These are phyloP conservation scores for Gnatocerus cornutus DNA, from an alignment of 2,888 invertebrate genomes.

Conservation along the genomic window DNA sequence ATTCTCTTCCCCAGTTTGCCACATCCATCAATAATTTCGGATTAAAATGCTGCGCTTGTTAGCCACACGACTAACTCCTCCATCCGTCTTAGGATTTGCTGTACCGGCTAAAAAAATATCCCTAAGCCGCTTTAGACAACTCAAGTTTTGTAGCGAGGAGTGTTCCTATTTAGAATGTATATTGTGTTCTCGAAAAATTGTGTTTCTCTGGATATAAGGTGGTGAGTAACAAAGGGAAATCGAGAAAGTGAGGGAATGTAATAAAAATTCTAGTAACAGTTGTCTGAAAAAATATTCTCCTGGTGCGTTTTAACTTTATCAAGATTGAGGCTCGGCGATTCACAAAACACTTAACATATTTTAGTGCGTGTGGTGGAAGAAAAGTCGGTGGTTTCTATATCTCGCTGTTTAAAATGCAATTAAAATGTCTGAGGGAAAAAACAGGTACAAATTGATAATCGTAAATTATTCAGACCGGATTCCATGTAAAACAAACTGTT, in stretches of 20 bases:
- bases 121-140: conserved; percentile 26
- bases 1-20: neutral
- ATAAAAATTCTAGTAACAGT: conserved; percentile 37
- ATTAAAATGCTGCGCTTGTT: conserved; percentile 27
- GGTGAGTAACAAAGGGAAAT: conserved; percentile 16
- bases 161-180: conserved; percentile 25
- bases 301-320: conserved; percentile 27
- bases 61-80: conserved; percentile 14
- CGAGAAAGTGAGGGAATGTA: conserved; percentile 16
- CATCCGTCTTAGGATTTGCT: conserved; percentile 19
- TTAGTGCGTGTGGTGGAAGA: neutral
- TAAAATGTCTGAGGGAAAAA: conserved; percentile 16
- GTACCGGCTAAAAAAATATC: conserved; percentile 3
- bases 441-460: conserved; percentile 21
- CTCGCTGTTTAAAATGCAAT: neutral
- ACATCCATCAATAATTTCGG: conserved; percentile 26
- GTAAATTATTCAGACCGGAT: conserved; percentile 27
- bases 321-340: conserved; percentile 11
- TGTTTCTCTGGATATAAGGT: conserved; percentile 19
- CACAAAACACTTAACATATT: conserved; percentile 11
- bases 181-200: conserved; percentile 27
- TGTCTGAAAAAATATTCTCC: conserved; percentile 28
- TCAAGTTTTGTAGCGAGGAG: conserved; percentile 3
- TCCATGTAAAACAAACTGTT: conserved; percentile 23
- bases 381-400: neutral